A percentile compares a stretch with the other conserved stretches of the same genome.
Evolutionary conservation across 2,113 vertebrate genomes (phyloP).

Genomic region (Acrocephalus arundinaceus): DNA sequence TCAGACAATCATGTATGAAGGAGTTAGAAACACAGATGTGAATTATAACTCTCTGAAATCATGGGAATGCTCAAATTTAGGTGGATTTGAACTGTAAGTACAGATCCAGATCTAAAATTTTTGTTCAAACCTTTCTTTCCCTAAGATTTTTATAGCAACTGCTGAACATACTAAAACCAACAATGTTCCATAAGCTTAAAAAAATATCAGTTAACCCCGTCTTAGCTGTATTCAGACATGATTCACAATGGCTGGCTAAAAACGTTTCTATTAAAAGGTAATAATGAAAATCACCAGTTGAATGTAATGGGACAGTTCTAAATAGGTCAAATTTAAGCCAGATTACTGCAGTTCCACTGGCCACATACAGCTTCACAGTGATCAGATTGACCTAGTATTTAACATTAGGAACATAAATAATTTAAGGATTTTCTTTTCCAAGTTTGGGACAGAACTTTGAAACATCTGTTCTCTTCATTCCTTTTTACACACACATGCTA

Average conservation of each 20-base stretch:
- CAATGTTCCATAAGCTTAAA: neutral
- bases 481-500: neutral
- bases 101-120: constrained; percentile 27
- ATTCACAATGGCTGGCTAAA: neutral
- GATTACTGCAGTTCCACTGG: neutral
- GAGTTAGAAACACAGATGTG: constrained; percentile 52
- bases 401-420: neutral
- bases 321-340: neutral
- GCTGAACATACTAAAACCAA: constrained; percentile 3
- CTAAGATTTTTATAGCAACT: constrained; percentile 7
- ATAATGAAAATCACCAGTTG: neutral
- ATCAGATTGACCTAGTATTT: neutral
- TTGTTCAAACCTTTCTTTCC: constrained; percentile 15
- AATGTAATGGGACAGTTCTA: neutral
- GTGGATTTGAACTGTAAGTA: neutral
- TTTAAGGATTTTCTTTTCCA: neutral
- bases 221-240: neutral
- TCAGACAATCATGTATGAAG: constrained; percentile 33
- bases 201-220: neutral
- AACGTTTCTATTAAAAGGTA: neutral
- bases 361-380: neutral
- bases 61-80: constrained; percentile 27
- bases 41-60: constrained; percentile 40
- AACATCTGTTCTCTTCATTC: neutral
- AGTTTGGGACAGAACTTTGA: neutral